Evolutionary conservation across 1,140 invertebrate species (phyloP).

Genomic region (Asbolus verrucosus): DNA sequence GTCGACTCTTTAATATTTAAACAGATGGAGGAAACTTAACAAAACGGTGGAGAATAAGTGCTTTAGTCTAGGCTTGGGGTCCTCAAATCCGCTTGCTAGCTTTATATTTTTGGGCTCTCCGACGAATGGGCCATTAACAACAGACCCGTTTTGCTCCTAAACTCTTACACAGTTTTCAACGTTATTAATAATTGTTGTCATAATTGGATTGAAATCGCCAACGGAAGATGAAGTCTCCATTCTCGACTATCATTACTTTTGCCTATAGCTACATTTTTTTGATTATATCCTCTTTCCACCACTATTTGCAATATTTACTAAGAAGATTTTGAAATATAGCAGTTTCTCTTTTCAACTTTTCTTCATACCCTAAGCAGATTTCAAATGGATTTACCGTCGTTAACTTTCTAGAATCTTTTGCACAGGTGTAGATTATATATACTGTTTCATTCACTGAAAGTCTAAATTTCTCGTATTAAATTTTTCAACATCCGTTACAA

Average conservation of each 20-base stretch:
- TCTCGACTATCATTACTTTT: not conserved
- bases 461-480: no score
- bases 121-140: constrained; percentile 1
- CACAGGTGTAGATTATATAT: no score
- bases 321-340: constrained; percentile 4
- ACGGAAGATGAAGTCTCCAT: constrained; percentile 1
- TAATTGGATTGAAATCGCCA: constrained; percentile 11
- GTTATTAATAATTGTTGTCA: constrained; percentile 20
- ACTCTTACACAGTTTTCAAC: constrained; percentile 8
- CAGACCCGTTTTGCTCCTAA: constrained; percentile 8
- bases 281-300: not conserved
- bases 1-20: constrained; percentile 20
- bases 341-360: constrained; percentile 3
- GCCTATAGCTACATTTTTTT: constrained; percentile 1
- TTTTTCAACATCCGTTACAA: no score
- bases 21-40: not conserved
- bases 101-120: constrained; percentile 2
- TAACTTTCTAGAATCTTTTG: not conserved
- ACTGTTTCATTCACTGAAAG: no score
- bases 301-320: not conserved
- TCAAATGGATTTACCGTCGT: not conserved
- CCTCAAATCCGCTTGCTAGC: not conserved
- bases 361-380: not conserved
- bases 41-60: constrained; percentile 7
- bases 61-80: not conserved